These are phyloP conservation scores for Rhodinocichla rosea DNA, from an alignment of 2,113 vertebrate species.

Conservation along the genomic window DNA sequence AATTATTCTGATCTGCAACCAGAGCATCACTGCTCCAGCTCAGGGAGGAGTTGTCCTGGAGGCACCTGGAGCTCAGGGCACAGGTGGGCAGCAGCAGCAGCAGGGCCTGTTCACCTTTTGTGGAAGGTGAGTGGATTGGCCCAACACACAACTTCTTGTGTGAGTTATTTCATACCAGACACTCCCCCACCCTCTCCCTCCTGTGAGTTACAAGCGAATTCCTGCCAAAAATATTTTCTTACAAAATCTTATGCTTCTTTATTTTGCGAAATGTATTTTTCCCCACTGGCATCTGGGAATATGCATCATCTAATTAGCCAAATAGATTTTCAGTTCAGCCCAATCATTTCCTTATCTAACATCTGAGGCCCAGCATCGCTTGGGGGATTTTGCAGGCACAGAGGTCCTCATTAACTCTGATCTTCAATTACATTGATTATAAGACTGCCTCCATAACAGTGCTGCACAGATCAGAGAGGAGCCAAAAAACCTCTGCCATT, in stretches of 20 bases:
- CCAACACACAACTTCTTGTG: background rate
- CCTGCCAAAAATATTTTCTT: slow-evolving; percentile 60
- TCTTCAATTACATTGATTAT: slow-evolving; percentile 82
- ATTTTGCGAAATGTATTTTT: slow-evolving; percentile 61
- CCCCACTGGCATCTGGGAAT: slow-evolving; percentile 68
- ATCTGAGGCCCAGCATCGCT: slow-evolving; percentile 69
- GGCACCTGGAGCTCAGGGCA: background rate
- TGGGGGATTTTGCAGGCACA: slow-evolving; percentile 59
- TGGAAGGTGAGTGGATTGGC: background rate
- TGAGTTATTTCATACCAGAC: background rate
- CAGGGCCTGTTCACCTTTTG: background rate
- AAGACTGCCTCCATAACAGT: slow-evolving; percentile 70
- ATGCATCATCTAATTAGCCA: slow-evolving; percentile 81
- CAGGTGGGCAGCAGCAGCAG: fast-evolving
- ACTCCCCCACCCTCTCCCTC: background rate
- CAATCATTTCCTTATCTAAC: slow-evolving; percentile 81
- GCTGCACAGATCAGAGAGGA: slow-evolving; percentile 64
- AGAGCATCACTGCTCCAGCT: background rate
- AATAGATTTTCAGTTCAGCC: slow-evolving; percentile 82
- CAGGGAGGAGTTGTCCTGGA: fast-evolving
- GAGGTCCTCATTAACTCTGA: slow-evolving; percentile 82
- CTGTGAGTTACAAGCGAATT: slow-evolving; percentile 13
- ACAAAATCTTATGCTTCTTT: slow-evolving; percentile 66
- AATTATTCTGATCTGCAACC: fast-evolving
- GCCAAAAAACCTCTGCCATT: slow-evolving; percentile 40